phyloP scores from a whole-genome alignment of 2,797 vertebrate species.

The Sebastes iracundus region DNA sequence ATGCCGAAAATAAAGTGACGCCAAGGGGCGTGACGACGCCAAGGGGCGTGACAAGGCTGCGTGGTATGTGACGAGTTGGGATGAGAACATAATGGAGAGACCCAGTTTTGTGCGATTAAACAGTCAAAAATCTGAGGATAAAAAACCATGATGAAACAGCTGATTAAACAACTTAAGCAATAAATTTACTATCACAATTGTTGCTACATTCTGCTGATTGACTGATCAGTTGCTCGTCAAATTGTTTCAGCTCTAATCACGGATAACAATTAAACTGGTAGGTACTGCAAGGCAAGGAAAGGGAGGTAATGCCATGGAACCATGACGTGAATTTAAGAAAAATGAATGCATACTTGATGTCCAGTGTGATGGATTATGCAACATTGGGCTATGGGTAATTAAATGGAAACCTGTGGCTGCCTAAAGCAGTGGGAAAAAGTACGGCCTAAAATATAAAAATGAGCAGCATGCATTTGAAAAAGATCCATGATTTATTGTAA shows the following conservation, averaged over 20 bases:
- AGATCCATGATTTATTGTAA: neutral
- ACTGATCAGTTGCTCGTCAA: neutral
- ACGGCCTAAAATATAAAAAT: neutral
- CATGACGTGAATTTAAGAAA: neutral
- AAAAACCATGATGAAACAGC: neutral
- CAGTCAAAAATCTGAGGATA: neutral
- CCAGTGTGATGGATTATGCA: neutral
- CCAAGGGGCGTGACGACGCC: too few species aligned
- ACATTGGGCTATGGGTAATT: neutral
- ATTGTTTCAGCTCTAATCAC: neutral
- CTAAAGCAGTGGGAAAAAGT: neutral
- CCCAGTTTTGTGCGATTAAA: neutral
- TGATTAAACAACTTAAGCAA: neutral
- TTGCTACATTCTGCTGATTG: neutral
- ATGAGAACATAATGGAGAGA: too few species aligned
- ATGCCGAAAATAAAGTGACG: too few species aligned
- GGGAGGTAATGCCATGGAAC: neutral
- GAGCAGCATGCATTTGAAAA: neutral
- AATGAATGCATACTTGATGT: neutral
- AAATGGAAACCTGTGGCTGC: neutral
- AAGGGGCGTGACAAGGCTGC: too few species aligned
- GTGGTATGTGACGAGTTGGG: too few species aligned
- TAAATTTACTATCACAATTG: neutral
- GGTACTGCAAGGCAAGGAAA: neutral
- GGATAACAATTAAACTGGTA: neutral